Evolutionary conservation across 2,797 vertebrate species (phyloP), one percentile per base, ranked within the genome.

Genomic region (Tragelaphus eurycerus): DNA sequence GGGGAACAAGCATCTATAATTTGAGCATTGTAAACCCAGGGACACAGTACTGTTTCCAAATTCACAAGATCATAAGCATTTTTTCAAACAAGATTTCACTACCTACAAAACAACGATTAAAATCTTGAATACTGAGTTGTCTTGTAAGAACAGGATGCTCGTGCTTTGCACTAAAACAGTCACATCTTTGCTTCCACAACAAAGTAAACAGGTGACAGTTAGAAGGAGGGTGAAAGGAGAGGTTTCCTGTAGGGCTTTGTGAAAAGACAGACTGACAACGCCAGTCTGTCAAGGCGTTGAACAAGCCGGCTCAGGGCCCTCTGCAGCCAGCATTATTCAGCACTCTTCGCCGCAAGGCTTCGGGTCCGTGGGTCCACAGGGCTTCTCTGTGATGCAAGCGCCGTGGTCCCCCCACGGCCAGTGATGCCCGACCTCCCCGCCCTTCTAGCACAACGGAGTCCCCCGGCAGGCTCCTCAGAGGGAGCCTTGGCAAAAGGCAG

Each of bases 281-380:
- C n/a, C 89, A 67, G 21, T 92, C 89, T 93, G 96, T 31, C 88
- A 50, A 81, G 78, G 95, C 79, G 89, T 50, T 85, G 90, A 82
- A 92, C 93, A 96, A 92, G 96, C n/a, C 84, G 88, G 12, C 95
- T 81, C 71, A 17, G 85, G 85, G 95, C 90, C 94, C 94, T 59
- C 64, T 62, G 91, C 11, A 87, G 62, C 86, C 97, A 97, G 96
- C 97, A 94, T 98, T 97, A 96, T 97, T 97, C 97, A 98, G 97
- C 98, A 89, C 92, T 83, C 60, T 1, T 2, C 16, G 92, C 95
- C 67, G 23, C 0, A 34, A 64, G 46, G 60, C 76, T 59, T 76
- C 10, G 59, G 93, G 97, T 98, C 98, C 98, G 98, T 98, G 98
- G 98, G 98, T 97, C 97, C 93, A 2, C 34, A 27, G 48, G 34